A percentile compares a stretch with the other conserved stretches of the same genome.
Conservation (phyloP, 2,888 invertebrate species). For the Muschampia plurimacula region DNA sequence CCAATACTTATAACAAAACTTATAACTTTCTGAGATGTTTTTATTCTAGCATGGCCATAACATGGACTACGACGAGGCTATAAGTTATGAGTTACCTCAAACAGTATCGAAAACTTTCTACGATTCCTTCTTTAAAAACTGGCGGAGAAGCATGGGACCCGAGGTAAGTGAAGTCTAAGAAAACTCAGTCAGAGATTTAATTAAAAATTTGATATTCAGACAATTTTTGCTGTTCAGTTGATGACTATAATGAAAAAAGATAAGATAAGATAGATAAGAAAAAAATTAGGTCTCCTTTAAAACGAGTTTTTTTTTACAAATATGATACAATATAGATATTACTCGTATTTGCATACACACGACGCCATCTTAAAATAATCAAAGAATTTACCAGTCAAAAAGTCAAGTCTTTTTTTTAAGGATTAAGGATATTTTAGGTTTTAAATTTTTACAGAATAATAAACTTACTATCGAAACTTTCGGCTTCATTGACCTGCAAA, state of each 20-base stretch:
- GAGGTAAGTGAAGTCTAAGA: not conserved
- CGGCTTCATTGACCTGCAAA: slow-evolving; percentile 55
- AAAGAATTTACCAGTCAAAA: no score
- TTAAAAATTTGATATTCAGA: not conserved
- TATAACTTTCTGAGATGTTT: not conserved
- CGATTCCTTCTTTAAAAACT: slow-evolving; percentile 10
- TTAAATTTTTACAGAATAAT: slow-evolving; percentile 55
- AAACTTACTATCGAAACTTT: slow-evolving; percentile 56
- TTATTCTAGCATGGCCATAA: not conserved
- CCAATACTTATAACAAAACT: no score
- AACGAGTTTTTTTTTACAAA: no score
- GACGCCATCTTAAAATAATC: no score
- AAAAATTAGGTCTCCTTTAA: no score
- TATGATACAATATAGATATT: no score
- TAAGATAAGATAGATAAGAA: no score
- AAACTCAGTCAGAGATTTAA: not conserved
- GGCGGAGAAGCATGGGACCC: slow-evolving; percentile 14
- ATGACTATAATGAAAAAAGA: not conserved
- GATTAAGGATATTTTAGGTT: not conserved
- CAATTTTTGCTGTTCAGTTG: not conserved
- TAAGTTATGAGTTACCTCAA: not conserved
- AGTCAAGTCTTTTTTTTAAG: not conserved
- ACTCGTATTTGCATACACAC: no score
- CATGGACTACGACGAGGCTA: not conserved
- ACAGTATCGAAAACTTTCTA: not conserved